Evolutionary conservation across 1,140 invertebrate genomes (phyloP).

Genomic region (Onthophagus taurus): DNA sequence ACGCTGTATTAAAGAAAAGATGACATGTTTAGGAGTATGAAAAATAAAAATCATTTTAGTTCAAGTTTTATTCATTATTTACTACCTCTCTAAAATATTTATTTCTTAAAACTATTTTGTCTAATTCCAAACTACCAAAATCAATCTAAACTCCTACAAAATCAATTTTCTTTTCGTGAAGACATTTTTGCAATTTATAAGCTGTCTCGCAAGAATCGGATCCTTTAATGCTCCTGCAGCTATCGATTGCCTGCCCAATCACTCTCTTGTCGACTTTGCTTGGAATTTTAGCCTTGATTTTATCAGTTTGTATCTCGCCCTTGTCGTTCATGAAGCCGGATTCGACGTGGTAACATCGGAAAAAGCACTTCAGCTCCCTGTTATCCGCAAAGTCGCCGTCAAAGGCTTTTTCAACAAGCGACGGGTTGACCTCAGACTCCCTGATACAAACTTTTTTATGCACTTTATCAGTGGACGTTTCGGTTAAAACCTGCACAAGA

Average conservation of each 20-base stretch:
- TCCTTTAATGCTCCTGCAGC: conserved; percentile 13
- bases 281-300: conserved; percentile 20
- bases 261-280: conserved; percentile 9
- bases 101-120: conserved; percentile 3
- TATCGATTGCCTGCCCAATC: conserved; percentile 14
- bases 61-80: too few species aligned
- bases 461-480: conserved; percentile 2
- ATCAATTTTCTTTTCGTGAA: conserved; percentile 10
- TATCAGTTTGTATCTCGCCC: conserved; percentile 28
- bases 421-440: conserved; percentile 21
- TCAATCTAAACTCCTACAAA: conserved; percentile 8
- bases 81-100: background rate
- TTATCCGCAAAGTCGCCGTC: conserved; percentile 23
- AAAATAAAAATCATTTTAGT: too few species aligned
- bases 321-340: conserved; percentile 21
- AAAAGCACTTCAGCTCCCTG: conserved; percentile 23
- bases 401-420: conserved; percentile 22
- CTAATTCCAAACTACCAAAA: background rate
- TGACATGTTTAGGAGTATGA: too few species aligned
- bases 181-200: conserved; percentile 18
- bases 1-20: too few species aligned
- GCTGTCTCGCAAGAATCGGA: conserved; percentile 18
- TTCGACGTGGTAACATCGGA: conserved; percentile 26
- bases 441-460: conserved; percentile 20
- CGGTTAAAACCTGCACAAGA: conserved; percentile 1